Conservation (phyloP, 1,140 invertebrate species). For the Carposina sasakii region DNA sequence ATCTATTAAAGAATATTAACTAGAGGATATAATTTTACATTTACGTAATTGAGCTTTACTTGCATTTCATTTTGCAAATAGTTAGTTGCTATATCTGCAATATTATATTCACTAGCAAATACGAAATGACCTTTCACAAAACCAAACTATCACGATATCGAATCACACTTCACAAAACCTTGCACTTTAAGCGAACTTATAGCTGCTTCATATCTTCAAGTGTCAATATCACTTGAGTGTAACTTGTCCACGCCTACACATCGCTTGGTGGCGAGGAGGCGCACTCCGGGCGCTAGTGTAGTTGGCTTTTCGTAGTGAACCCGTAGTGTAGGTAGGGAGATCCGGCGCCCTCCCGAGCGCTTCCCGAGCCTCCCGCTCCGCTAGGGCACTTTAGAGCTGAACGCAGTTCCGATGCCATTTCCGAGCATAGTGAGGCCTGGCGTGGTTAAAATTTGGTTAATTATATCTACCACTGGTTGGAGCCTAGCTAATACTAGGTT, state of each 20-base stretch:
- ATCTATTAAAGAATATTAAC: too few species aligned
- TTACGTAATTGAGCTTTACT: too few species aligned
- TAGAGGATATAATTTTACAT: too few species aligned
- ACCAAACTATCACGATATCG: not conserved
- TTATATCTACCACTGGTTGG: too few species aligned
- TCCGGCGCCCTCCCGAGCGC: slow-evolving; percentile 56
- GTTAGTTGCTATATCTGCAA: not conserved
- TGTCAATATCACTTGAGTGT: not conserved
- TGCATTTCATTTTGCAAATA: not conserved
- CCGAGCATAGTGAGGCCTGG: slow-evolving; percentile 79
- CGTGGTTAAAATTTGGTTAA: too few species aligned
- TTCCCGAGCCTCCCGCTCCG: slow-evolving; percentile 57
- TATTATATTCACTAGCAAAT: not conserved
- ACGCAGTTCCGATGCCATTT: slow-evolving; percentile 80
- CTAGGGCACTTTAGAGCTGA: slow-evolving; percentile 79
- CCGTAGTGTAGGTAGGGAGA: slow-evolving; percentile 76
- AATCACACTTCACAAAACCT: not conserved
- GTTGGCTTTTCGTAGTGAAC: slow-evolving; percentile 74
- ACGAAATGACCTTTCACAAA: not conserved
- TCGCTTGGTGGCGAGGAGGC: slow-evolving; percentile 61
- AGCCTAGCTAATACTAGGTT: too few species aligned
- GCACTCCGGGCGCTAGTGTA: slow-evolving; percentile 62
- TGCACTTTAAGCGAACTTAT: not conserved
- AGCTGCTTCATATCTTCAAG: not conserved
- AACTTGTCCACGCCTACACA: slow-evolving; percentile 45